Evolutionary conservation across 2,113 vertebrate species (phyloP).

Genomic region (Prochilodus magdalenae): DNA sequence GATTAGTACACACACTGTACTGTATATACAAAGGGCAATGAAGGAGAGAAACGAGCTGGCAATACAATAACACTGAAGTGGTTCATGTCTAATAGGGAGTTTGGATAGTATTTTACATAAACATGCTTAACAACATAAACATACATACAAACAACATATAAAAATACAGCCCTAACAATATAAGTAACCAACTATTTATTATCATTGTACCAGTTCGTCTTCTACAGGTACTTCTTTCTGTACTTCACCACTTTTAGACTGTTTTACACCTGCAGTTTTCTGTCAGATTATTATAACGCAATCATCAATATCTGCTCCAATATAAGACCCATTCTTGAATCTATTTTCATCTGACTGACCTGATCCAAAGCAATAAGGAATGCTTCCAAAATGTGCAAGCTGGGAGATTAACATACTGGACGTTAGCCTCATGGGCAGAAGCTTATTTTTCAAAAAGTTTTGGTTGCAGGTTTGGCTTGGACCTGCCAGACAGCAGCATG

Average conservation of each 20-base stretch:
- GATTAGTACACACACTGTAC: no score
- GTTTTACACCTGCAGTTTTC: background rate
- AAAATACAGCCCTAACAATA: no score
- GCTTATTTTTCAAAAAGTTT: background rate
- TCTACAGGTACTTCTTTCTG: background rate
- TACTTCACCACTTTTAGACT: background rate
- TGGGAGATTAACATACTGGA: background rate
- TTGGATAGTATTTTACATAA: no score
- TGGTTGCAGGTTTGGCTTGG: background rate
- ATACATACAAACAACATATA: no score
- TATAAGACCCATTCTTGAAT: background rate
- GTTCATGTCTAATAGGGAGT: no score
- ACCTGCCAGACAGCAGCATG: background rate
- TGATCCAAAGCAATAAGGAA: background rate
- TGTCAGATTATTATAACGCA: background rate
- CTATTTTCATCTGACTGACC: background rate
- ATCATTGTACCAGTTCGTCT: no score
- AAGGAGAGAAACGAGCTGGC: no score
- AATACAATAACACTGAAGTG: no score
- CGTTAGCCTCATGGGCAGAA: background rate
- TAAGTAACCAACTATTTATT: background rate
- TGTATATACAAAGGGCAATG: no score
- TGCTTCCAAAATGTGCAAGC: background rate
- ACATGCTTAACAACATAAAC: no score
- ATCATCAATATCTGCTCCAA: background rate